Base-by-base conservation (phyloP, 64 coral and sea anemone species). In the Pocillopora verrucosa region DNA sequence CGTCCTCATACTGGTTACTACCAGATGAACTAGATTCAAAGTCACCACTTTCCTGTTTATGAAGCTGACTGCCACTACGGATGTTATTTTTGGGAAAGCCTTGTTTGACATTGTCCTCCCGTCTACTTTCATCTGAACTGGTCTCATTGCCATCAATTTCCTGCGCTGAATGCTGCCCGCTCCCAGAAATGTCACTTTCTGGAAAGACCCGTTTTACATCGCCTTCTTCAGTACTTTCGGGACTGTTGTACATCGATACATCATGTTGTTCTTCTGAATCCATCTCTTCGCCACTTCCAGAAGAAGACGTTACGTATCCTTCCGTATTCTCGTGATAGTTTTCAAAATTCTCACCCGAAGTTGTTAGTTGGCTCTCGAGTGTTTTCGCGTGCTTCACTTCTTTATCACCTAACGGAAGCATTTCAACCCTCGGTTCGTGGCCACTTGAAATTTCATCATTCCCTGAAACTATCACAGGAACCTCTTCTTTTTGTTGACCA, bases 161-260 rank as follows among this genome's bases (percentile, higher is more conserved):
- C 26, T 25, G 64, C 13, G 20, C 15, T 20, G 67, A 35, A 70
- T 51, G 34, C 7, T 69, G 9, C 35, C 35, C 81, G 26, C 62
- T 84, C 25, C 63, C 81, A 70, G 81, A 84, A 57, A 70, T 69
- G 45, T 64, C 19, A 36, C 70, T 68, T 68, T 84, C 81, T 69
- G 81, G 81, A 11, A 65, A 56, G 24, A 84, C 15, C 11, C n/a
- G 65, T 41, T 64, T 65, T 5, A 84, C 22, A 12, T 41, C 57
- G 24, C 70, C 81, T 36, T 11, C 37, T n/a, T 69, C 62, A 2
- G 36, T 36, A 37, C 37, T 84, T 15, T 36, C 64, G 12, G 81
- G 36, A 13, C 36, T 84, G 17, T 20, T 68, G 36, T 84, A 68
- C 17, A 20, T 38, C 24, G 61, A 6, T 24, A 70, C 56, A 16